Conservation (phyloP, 2,113 vertebrate genomes). For the Petrocephalus zakoni region DNA sequence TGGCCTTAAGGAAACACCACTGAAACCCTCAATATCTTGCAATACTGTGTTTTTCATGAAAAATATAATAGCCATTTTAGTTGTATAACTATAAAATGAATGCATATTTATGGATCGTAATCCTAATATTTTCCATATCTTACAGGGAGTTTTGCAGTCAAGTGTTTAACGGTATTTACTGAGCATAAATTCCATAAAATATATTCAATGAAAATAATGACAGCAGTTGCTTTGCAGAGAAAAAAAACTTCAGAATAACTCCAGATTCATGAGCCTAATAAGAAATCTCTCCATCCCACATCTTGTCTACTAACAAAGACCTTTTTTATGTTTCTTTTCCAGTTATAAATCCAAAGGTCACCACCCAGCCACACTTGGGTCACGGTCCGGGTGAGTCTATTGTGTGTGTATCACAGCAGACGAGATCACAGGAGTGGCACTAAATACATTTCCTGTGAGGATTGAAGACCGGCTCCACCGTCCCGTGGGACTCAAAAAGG, state of each 20-base stretch:
- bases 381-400: conserved; percentile 58
- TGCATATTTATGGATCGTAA: background rate
- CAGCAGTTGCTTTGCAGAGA: conserved; percentile 22
- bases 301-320: conserved; percentile 56
- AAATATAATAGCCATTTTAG: background rate
- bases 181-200: background rate
- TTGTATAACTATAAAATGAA: background rate
- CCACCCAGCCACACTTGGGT: conserved; percentile 56
- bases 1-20: background rate
- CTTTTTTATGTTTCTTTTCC: conserved; percentile 41
- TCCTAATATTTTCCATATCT: background rate
- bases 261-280: conserved; percentile 34
- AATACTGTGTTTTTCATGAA: background rate
- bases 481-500: conserved; percentile 80
- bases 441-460: conserved; percentile 78
- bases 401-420: conserved; percentile 61
- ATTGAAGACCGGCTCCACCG: conserved; percentile 76
- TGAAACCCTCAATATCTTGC: background rate
- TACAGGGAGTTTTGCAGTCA: background rate
- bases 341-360: conserved; percentile 53
- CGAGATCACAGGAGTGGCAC: conserved; percentile 84
- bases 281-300: conserved; percentile 40
- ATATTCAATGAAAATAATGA: background rate
- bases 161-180: background rate
- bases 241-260: conserved; percentile 26